phyloP scores from a whole-genome alignment of 2,888 invertebrate species.

The Ormyrus rosae region DNA sequence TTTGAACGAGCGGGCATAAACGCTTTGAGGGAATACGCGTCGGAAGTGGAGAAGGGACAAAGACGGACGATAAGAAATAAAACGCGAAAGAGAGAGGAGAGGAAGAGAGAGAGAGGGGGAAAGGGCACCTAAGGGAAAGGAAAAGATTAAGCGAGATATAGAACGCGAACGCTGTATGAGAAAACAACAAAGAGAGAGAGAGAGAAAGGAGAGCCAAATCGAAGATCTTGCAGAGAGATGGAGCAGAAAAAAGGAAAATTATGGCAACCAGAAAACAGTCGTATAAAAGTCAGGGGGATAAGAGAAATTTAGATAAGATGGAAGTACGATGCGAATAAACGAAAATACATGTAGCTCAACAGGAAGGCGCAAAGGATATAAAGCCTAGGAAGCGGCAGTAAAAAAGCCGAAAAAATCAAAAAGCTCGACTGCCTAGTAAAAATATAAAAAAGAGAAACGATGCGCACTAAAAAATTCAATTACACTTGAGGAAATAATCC shows the following conservation, averaged over 20 bases:
- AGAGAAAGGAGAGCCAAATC: background rate
- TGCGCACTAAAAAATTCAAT: constrained; percentile 38
- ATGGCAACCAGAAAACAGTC: constrained; percentile 25
- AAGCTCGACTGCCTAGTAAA: background rate
- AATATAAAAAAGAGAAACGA: constrained; percentile 1
- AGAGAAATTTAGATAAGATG: constrained; percentile 39
- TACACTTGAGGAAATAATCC: constrained; percentile 32
- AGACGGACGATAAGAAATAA: constrained; percentile 36
- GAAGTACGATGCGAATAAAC: constrained; percentile 16
- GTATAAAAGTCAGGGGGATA: constrained; percentile 29
- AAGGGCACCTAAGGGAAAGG: constrained; percentile 35
- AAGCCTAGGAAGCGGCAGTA: background rate
- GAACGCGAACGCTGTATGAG: background rate
- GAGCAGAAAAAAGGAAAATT: constrained; percentile 22
- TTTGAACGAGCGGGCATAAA: constrained; percentile 36
- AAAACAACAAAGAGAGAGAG: constrained; percentile 9
- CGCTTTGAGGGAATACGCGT: constrained; percentile 5
- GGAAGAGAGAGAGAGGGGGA: background rate
- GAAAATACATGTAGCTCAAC: background rate
- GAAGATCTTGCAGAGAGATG: constrained; percentile 25
- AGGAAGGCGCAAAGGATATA: background rate
- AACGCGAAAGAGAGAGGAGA: background rate
- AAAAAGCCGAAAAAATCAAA: background rate
- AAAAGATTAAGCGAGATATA: constrained; percentile 36
- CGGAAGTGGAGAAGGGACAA: background rate